Percentiles rank a stretch among this genome's conserved stretches.
These are phyloP conservation scores for Zaprionus africanus DNA, from an alignment of 1,140 invertebrate species.

Conservation along the genomic window DNA sequence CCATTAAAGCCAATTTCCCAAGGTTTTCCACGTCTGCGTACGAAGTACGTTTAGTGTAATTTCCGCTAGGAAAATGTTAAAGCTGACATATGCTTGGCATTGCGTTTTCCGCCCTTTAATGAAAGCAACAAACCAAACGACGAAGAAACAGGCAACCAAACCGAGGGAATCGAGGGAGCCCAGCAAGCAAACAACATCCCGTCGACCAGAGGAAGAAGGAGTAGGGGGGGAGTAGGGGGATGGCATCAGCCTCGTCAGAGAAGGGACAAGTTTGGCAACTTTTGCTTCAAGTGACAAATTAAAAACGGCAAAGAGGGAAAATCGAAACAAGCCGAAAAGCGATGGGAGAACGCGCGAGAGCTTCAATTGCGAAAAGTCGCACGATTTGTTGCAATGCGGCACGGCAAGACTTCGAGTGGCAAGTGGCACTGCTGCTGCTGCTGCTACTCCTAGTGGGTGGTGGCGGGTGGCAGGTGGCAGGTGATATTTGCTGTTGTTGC, in stretches of 20 bases:
- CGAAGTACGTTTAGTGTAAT: conserved; percentile 1
- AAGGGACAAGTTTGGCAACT: conserved; percentile 74
- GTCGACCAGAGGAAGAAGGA: conserved; percentile 4
- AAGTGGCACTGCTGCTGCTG: conserved; percentile 8
- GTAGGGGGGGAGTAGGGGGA: neutral
- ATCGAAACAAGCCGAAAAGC: conserved; percentile 49
- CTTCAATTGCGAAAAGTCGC: conserved; percentile 75
- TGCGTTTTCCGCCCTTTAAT: conserved; percentile 65
- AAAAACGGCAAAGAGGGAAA: conserved; percentile 68
- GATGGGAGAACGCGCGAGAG: conserved; percentile 31
- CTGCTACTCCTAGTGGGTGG: conserved; percentile 10
- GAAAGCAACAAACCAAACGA: conserved; percentile 43
- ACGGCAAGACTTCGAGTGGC: conserved; percentile 2
- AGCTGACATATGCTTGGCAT: conserved; percentile 38
- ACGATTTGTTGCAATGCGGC: conserved; percentile 67
- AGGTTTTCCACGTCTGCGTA: neutral
- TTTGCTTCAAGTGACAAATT: conserved; percentile 82
- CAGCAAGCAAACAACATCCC: conserved; percentile 29
- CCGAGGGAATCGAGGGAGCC: conserved; percentile 7
- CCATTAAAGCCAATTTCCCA: neutral
- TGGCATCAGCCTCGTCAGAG: conserved; percentile 32
- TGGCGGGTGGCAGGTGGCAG: conserved; percentile 11
- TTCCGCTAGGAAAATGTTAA: conserved; percentile 29
- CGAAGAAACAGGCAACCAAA: no score
- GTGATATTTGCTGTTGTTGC: conserved; percentile 29